These are phyloP conservation scores for Heterotis niloticus DNA, from an alignment of 2,113 vertebrate genomes.

Conservation along the genomic window DNA sequence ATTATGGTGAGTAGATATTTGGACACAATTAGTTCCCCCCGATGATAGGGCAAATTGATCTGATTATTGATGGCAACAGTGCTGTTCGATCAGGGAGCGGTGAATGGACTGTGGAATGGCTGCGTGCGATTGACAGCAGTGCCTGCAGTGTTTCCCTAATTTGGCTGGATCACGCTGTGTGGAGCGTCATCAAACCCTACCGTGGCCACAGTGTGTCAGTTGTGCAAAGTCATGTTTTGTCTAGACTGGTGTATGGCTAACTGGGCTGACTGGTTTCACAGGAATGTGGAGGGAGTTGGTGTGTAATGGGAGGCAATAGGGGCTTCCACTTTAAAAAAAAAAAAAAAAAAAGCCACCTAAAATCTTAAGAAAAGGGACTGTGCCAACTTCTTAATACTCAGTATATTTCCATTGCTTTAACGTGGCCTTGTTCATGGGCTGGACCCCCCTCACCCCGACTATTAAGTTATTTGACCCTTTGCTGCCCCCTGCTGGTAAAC, in stretches of 20 bases:
- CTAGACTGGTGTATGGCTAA: neutral
- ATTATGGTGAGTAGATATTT: constrained; percentile 14
- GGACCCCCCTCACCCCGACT: neutral
- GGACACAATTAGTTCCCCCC: neutral
- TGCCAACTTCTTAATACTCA: neutral
- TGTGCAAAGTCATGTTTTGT: neutral
- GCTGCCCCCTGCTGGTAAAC: constrained; percentile 13
- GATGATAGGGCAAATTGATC: neutral
- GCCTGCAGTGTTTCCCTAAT: neutral
- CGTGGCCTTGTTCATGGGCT: neutral
- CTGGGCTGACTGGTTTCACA: constrained; percentile 39
- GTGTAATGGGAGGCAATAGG: constrained; percentile 11
- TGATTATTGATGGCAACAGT: neutral
- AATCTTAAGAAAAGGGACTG: neutral
- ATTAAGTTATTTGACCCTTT: neutral
- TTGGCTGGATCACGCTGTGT: too few relatives aligned
- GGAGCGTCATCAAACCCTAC: too few relatives aligned
- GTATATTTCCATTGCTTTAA: constrained; percentile 1
- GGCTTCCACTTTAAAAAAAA: neutral
- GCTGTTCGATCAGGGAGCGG: neutral
- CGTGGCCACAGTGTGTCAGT: neutral
- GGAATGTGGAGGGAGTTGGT: constrained; percentile 31
- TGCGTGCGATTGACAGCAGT: neutral
- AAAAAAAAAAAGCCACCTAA: neutral
- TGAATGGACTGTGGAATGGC: too few relatives aligned